Evolutionary conservation across 2,888 invertebrate species (phyloP).

Genomic region (Dryomyza anilis): DNA sequence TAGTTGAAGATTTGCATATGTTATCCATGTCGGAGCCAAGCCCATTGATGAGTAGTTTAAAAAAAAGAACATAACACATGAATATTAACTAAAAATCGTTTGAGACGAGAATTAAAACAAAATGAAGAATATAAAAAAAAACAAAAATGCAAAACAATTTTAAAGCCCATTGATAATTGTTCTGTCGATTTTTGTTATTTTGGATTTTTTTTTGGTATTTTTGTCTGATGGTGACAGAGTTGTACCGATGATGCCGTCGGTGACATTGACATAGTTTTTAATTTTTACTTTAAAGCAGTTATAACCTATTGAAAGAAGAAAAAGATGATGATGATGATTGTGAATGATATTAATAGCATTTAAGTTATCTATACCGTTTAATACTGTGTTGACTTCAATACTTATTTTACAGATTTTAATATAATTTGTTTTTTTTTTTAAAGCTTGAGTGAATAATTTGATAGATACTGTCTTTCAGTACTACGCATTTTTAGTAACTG

Average conservation of each 20-base stretch:
- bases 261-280: conserved; percentile 16
- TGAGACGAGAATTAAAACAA: background rate
- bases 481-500: too few relatives aligned
- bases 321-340: too few relatives aligned
- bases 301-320: too few relatives aligned
- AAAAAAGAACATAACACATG: background rate
- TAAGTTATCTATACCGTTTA: too few relatives aligned
- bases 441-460: too few relatives aligned
- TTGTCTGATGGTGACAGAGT: background rate
- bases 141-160: background rate
- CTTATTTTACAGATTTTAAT: too few relatives aligned
- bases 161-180: background rate
- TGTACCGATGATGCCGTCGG: background rate
- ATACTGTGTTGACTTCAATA: too few relatives aligned
- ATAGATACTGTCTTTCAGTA: too few relatives aligned
- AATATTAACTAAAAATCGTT: background rate
- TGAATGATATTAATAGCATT: too few relatives aligned
- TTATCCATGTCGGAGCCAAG: background rate
- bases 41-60: background rate
- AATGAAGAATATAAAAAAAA: background rate
- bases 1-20: conserved; percentile 7
- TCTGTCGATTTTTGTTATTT: background rate
- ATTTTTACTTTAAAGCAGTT: too few relatives aligned
- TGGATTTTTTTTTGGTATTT: background rate
- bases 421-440: too few relatives aligned